Percentiles rank a stretch among this genome's conserved stretches.
Conservation (phyloP, 1,140 invertebrate genomes). For the Liolophura sinensis region DNA sequence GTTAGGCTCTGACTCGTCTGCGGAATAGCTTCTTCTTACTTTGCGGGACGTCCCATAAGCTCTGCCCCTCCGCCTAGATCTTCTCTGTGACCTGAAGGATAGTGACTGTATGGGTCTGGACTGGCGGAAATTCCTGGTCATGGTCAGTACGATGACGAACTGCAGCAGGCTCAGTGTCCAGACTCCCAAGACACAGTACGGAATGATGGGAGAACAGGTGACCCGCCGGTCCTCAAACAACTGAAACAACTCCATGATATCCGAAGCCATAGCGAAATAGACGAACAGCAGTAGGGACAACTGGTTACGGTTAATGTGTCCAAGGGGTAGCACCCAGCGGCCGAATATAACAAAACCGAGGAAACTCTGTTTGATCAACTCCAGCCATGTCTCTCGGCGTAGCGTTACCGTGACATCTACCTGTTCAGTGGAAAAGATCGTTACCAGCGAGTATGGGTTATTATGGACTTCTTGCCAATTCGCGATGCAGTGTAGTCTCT, state of each 20-base stretch:
- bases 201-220: constrained; percentile 21
- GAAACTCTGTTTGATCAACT: constrained; percentile 79
- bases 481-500: no score
- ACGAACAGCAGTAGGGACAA: constrained; percentile 86
- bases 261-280: constrained; percentile 78
- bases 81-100: no score
- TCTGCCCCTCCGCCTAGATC: no score
- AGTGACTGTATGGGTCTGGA: no score
- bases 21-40: no score
- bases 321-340: constrained; percentile 84
- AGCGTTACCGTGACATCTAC: neutral
- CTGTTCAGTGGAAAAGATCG: neutral
- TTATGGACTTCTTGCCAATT: no score
- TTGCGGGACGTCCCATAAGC: no score
- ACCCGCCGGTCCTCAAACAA: constrained; percentile 68
- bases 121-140: constrained; percentile 16
- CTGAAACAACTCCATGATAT: constrained; percentile 94
- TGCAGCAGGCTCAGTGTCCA: constrained; percentile 84
- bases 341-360: constrained; percentile 87
- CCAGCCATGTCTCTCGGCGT: constrained; percentile 67
- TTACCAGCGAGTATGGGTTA: no score
- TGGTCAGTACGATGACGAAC: constrained; percentile 37
- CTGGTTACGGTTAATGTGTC: constrained; percentile 86
- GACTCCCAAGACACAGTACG: constrained; percentile 29
- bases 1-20: no score